Conservation (phyloP, 2,113 vertebrate species). For the Aspiorhynchus laticeps region DNA sequence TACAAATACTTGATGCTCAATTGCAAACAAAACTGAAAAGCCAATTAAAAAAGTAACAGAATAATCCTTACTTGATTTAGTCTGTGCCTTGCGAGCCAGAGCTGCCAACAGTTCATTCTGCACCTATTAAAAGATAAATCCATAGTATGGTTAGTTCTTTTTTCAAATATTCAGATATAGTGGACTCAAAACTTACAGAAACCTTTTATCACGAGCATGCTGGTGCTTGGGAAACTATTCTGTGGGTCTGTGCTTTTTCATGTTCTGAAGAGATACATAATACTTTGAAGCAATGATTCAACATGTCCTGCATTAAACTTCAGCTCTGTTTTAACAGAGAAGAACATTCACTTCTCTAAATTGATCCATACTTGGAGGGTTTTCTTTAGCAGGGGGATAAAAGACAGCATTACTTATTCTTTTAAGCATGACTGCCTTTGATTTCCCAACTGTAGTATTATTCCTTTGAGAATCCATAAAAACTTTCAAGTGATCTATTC, state of each 20-base stretch:
- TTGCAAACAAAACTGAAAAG: not conserved
- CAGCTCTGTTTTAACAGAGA: not conserved
- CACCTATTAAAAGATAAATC: conserved; percentile 71
- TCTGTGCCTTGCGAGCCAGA: conserved; percentile 82
- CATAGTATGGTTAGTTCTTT: not conserved
- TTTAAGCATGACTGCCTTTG: not conserved
- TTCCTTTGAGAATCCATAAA: not conserved
- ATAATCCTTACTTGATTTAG: conserved; percentile 77
- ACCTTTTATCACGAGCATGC: not conserved
- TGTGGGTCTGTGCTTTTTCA: not conserved
- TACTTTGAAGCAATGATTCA: not conserved
- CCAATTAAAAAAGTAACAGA: conserved; percentile 39
- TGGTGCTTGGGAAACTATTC: not conserved
- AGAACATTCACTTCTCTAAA: not conserved
- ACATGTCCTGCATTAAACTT: not conserved
- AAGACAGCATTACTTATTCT: not conserved
- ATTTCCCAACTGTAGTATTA: not conserved
- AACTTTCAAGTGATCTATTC: not conserved
- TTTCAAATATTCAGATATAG: not conserved
- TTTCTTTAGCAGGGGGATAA: not conserved
- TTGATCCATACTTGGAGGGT: not conserved
- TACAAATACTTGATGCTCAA: not conserved
- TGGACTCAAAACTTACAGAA: not conserved
- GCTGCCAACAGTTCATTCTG: conserved; percentile 83
- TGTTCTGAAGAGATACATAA: not conserved